Evolutionary conservation across 2,888 invertebrate genomes (phyloP).

Genomic region (Cephus spinipes): DNA sequence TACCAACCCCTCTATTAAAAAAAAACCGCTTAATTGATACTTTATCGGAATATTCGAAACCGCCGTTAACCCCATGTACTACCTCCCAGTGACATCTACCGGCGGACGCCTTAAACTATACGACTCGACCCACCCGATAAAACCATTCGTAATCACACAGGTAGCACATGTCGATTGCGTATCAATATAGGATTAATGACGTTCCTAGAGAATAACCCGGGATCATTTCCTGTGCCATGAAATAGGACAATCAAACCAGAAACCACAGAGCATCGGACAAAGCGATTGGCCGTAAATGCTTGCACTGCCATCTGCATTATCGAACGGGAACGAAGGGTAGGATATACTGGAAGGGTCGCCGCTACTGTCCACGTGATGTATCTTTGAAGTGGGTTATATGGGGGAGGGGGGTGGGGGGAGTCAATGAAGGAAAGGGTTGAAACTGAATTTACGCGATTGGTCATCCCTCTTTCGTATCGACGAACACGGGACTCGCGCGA

Average conservation of each 20-base stretch:
- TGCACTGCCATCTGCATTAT: background rate
- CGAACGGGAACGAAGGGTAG: background rate
- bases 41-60: background rate
- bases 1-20: background rate
- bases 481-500: background rate
- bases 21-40: background rate
- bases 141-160: background rate
- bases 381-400: background rate
- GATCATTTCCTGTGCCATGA: background rate
- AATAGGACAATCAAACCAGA: background rate
- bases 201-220: background rate
- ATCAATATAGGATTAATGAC: background rate
- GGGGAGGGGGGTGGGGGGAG: background rate
- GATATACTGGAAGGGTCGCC: background rate
- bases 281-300: slow-evolving; percentile 5
- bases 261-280: background rate
- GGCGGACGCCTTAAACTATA: background rate
- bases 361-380: background rate
- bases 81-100: background rate
- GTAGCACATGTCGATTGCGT: background rate
- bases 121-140: background rate
- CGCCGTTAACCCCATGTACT: background rate
- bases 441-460: background rate
- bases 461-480: background rate
- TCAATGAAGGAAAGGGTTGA: background rate